Conservation (phyloP, 1,140 invertebrate genomes). For the Dolichoris vasculosae region DNA sequence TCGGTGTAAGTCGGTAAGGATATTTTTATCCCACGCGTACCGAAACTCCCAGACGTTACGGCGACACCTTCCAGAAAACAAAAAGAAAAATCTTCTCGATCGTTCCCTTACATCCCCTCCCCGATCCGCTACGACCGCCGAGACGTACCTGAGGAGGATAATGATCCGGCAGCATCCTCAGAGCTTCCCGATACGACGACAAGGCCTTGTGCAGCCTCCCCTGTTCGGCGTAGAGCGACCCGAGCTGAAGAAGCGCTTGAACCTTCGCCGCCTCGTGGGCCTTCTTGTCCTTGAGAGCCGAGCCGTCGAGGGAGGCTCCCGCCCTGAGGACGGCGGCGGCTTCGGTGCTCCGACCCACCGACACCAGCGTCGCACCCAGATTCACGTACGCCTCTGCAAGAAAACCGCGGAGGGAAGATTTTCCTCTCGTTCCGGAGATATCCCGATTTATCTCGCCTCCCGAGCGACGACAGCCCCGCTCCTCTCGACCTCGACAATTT, state of each 20-base stretch:
- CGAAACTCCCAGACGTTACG: too few relatives aligned
- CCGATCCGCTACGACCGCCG: too few relatives aligned
- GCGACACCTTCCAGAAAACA: too few relatives aligned
- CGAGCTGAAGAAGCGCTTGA: conserved; percentile 93
- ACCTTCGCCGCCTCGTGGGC: conserved; percentile 93
- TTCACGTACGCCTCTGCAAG: conserved; percentile 93
- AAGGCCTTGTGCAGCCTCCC: conserved; percentile 89
- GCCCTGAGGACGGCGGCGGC: conserved; percentile 88
- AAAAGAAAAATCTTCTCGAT: too few relatives aligned
- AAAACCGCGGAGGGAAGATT: too few relatives aligned
- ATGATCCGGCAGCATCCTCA: conserved; percentile 85
- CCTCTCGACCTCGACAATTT: too few relatives aligned
- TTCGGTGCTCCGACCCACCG: conserved; percentile 86
- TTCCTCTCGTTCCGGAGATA: too few relatives aligned
- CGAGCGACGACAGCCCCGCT: too few relatives aligned
- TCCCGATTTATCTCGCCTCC: too few relatives aligned
- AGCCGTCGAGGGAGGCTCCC: conserved; percentile 89
- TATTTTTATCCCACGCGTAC: background rate
- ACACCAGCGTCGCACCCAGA: conserved; percentile 89
- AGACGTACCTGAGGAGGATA: conserved; percentile 84
- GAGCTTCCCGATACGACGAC: conserved; percentile 90
- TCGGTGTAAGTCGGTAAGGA: background rate
- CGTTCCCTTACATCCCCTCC: too few relatives aligned
- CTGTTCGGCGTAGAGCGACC: conserved; percentile 91
- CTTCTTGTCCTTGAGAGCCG: conserved; percentile 89